Evolutionary conservation across 2,888 invertebrate genomes (phyloP).

Genomic region (Hirtodrosophila cameraria): DNA sequence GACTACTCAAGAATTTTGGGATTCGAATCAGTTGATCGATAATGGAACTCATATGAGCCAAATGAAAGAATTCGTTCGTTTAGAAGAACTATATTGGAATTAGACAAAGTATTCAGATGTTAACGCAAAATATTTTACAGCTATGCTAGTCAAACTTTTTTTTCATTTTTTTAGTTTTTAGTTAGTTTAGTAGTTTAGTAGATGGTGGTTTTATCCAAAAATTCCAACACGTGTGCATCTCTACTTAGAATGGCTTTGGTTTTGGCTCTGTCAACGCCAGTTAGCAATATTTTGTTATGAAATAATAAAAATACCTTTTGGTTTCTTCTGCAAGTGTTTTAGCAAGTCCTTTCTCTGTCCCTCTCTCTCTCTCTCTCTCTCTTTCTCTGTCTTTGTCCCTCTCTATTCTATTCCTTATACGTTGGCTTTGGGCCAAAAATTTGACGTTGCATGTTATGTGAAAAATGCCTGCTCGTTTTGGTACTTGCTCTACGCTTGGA

Average conservation of each 20-base stretch:
- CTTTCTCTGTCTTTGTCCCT: not conserved
- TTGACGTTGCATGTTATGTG: conserved; percentile 40
- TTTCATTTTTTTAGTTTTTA: too few relatives aligned
- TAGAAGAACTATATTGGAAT: too few relatives aligned
- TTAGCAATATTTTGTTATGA: conserved; percentile 50
- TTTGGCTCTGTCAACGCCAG: conserved; percentile 44
- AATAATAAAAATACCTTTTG: conserved; percentile 41
- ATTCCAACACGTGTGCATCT: too few relatives aligned
- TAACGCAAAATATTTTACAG: too few relatives aligned
- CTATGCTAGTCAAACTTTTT: too few relatives aligned
- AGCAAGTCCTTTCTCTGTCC: conserved; percentile 11
- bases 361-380: not conserved
- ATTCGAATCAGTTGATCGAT: too few relatives aligned
- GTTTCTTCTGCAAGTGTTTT: conserved; percentile 10
- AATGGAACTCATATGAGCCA: too few relatives aligned
- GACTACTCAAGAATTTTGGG: too few relatives aligned
- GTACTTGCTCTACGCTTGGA: conserved; percentile 17
- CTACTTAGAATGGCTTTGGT: not conserved
- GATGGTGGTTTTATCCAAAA: too few relatives aligned
- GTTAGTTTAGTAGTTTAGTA: too few relatives aligned
- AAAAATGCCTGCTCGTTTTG: conserved; percentile 42
- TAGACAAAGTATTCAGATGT: too few relatives aligned
- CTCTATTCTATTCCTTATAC: conserved; percentile 5
- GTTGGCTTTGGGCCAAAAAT: conserved; percentile 58
- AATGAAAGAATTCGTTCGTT: too few relatives aligned